A percentile compares a stretch with the other conserved stretches of the same genome.
Conservation (phyloP, 1,140 invertebrate species). For the Calliopsis andreniformis region DNA sequence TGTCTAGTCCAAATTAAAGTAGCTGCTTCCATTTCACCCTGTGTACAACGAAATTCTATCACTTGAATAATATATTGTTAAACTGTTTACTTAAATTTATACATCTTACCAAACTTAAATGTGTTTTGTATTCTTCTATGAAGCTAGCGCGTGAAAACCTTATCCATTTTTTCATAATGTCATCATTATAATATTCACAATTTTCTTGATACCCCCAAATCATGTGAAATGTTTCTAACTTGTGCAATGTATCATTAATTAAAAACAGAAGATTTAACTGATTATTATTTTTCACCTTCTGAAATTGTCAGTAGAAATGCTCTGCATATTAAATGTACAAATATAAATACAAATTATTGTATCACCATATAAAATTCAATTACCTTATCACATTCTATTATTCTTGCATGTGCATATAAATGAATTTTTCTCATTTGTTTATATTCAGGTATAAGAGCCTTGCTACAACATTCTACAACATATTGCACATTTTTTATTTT, state of each 20-base stretch:
- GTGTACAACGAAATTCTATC: not conserved
- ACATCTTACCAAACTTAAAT: conserved; percentile 64
- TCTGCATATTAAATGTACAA: not conserved
- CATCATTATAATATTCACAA: conserved; percentile 31
- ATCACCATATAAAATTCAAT: conserved; percentile 9
- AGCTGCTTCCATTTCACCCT: conserved; percentile 74
- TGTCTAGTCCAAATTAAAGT: conserved; percentile 74
- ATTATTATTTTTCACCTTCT: conserved; percentile 34
- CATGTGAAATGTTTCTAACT: conserved; percentile 74
- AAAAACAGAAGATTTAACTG: conserved; percentile 47
- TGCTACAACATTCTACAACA: conserved; percentile 76
- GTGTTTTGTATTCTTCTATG: conserved; percentile 67
- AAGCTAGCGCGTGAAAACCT: conserved; percentile 71
- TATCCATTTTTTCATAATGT: conserved; percentile 70
- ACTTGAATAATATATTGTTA: not conserved
- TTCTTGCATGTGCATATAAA: conserved; percentile 69
- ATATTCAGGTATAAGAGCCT: conserved; percentile 69
- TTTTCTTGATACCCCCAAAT: conserved; percentile 51
- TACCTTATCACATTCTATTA: conserved; percentile 64
- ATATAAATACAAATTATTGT: conserved; percentile 29
- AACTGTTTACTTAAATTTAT: not conserved
- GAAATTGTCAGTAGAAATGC: conserved; percentile 30
- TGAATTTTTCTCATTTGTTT: conserved; percentile 68
- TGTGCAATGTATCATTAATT: conserved; percentile 66
- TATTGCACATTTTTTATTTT: conserved; percentile 73